A percentile compares a stretch with the other conserved stretches of the same genome.
Evolutionary conservation across 2,113 vertebrate genomes (phyloP).

Genomic region (Jacana jacana): DNA sequence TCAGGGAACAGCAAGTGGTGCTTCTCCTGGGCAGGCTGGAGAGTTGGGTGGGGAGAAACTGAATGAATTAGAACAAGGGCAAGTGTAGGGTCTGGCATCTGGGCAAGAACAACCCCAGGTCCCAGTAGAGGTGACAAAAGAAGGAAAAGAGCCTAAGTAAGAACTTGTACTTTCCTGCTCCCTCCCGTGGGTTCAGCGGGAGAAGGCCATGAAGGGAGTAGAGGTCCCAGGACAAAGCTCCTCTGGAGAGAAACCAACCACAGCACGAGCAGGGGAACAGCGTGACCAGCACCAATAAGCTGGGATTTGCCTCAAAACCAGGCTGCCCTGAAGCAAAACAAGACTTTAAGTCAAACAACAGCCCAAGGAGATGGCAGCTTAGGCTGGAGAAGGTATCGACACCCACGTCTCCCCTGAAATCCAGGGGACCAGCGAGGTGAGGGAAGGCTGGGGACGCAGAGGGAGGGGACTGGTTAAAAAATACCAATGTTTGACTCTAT

Average conservation of each 20-base stretch:
- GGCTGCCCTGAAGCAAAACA: not conserved
- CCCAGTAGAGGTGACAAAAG: not conserved
- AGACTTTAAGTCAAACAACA: not conserved
- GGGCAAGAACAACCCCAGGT: too few species aligned
- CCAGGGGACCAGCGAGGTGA: not conserved
- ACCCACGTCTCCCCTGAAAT: not conserved
- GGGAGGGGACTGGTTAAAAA: not conserved
- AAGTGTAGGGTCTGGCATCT: too few species aligned
- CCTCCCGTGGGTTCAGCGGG: too few species aligned
- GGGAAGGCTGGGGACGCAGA: not conserved
- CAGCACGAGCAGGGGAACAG: accelerated
- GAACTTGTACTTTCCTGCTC: too few species aligned
- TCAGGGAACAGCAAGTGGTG: accelerated
- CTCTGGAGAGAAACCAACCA: not conserved
- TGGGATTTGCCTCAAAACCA: not conserved
- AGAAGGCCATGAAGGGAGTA: accelerated
- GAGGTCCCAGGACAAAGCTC: not conserved
- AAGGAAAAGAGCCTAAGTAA: too few species aligned
- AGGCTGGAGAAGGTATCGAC: not conserved
- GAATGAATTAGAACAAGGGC: too few species aligned
- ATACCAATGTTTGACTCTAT: not conserved
- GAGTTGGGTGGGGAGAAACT: too few species aligned
- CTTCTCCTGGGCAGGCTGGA: too few species aligned
- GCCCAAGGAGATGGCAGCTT: not conserved
- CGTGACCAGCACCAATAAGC: accelerated